Evolutionary conservation across 2,113 vertebrate genomes (phyloP), one percentile per base, ranked within the genome.

Genomic region (Cololabis saira): DNA sequence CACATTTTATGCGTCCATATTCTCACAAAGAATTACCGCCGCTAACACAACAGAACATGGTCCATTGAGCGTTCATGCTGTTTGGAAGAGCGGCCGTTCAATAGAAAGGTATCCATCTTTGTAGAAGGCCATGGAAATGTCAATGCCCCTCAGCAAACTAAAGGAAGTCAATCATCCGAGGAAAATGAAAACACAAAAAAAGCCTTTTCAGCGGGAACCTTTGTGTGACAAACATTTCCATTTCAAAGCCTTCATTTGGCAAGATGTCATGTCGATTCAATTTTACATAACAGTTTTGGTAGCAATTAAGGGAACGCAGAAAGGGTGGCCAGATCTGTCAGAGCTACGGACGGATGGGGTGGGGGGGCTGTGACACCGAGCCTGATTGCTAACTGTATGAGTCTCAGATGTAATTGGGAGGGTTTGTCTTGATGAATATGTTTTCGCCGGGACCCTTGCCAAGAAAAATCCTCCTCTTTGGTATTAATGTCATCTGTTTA

Each of bases 111-210:
- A 82, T 89, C 71, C 71, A 56, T 88, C 82, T 87, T 57, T 77
- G 70, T 70, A 71, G 76, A 82, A 78, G 80, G 80, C 70, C 74
- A 79, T 59, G 57, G 64, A 85, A 82, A 88, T 87, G 82, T 80
- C 82, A 88, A 47, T 63, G 77, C 72, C 77, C 79, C 76, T 84
- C 71, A 61, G 73, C 79, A 24, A 52, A 72, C 80, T 63, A 75
- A 79, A 78, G 78, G 53, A 80, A 90, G 87, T 86, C 78, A 82
- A 78, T 87, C 86, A 83, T 69, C 61, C 48, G 12, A 65, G 80
- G 76, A 71, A 64, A 60, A 81, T 37, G 67, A 78, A 74, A 85
- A 85, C 80, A 86, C 74, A 82, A 71, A 82, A 82, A 71, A 82
- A 53, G 78, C 40, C 48, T 61, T 80, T 84, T 84, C 67, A 77